Evolutionary conservation across 37 sponge, comb jelly and placozoan species (phyloP), one percentile per base, ranked within the genome.

Genomic region (Geodia barretti): DNA sequence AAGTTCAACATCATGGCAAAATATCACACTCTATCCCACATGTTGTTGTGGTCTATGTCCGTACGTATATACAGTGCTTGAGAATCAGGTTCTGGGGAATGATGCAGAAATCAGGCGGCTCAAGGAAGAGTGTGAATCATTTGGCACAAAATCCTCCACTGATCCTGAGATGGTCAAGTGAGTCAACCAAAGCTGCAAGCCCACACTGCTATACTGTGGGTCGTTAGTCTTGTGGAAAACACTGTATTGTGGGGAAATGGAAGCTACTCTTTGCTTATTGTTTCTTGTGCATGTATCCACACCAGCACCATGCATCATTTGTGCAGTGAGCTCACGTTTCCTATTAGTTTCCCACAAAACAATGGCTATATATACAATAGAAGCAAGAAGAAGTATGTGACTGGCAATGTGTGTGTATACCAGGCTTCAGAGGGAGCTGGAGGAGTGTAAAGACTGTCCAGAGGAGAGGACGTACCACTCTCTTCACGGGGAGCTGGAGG

Each of bases 361-460:
- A n/a, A n/a, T n/a, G n/a, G n/a, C n/a, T n/a, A n/a, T n/a, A n/a
- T n/a, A n/a, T n/a, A n/a, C n/a, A n/a, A n/a, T n/a, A n/a, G n/a
- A n/a, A n/a, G n/a, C n/a, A n/a, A n/a, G n/a, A n/a, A n/a, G 54
- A 17, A 47, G 54, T 47, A 14, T 47, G 54, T 47, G 54, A 47
- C 14, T 7, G 54, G 54, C n/a, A 17, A 47, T 14, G 14, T 47
- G 54, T 47, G 54, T 47, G 7, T 17, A 14, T 17, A 47, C 54
- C 47, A 90, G 88, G 24, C 64, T 89, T 35, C 90, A 89, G 74
- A 35, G 41, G 30, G 93, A 93, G 40, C 59, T 93, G 8, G 89
- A 81, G 39, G 24, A 62, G 9, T 89, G 79, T 34, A 80, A 74
- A 1, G 60, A 68, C 25, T 73, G 78, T 33, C 29, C 64, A 19